Evolutionary conservation across 2,113 vertebrate species (phyloP), one percentile per base, ranked within the genome.

Genomic region (Bombycilla garrulus): DNA sequence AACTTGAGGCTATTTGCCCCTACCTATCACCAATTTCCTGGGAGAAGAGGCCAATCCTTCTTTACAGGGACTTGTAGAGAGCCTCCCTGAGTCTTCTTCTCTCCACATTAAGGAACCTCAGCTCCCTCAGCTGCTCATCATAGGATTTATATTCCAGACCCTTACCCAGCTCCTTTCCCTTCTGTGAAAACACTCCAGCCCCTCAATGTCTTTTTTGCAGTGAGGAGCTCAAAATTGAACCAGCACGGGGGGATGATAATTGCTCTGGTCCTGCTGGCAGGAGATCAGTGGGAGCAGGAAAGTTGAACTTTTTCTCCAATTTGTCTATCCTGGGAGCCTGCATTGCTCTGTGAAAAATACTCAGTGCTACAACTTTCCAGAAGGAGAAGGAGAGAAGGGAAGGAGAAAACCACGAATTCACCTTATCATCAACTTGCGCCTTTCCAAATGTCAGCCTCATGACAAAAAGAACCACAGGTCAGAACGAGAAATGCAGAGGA

Each of bases 241-340:
- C n/a, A n/a, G n/a, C n/a, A n/a, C n/a, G n/a, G n/a, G n/a, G n/a
- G n/a, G n/a, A n/a, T n/a, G n/a, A n/a, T n/a, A n/a, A n/a, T n/a
- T n/a, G n/a, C 15, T 58, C 29, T 62, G 40, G 17, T 48, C 21
- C 70, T 69, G n/a, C 8, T 54, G 35, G 17, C 5, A 60, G n/a
- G 40, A 79, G 5, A 45, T 29, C 15, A 73, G 15, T 60, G 36
- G 28, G 5, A 51, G 12, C 21, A 50, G 26, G 15, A 48, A 73
- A 77, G 4, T 2, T 0, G 15, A 69, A 5, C 2, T 35, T 80
- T 72, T 65, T 51, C 29, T 51, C 26, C 15, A 17, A 0, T 61
- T 53, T 69, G 1, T 72, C 51, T 36, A 2, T 14, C 1, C 0
- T 56, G 31, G 31, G 24, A 72, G 9, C 6, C 26, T 53, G 15